Conservation (phyloP, 2,113 vertebrate genomes). For the Muntiacus reevesi region DNA sequence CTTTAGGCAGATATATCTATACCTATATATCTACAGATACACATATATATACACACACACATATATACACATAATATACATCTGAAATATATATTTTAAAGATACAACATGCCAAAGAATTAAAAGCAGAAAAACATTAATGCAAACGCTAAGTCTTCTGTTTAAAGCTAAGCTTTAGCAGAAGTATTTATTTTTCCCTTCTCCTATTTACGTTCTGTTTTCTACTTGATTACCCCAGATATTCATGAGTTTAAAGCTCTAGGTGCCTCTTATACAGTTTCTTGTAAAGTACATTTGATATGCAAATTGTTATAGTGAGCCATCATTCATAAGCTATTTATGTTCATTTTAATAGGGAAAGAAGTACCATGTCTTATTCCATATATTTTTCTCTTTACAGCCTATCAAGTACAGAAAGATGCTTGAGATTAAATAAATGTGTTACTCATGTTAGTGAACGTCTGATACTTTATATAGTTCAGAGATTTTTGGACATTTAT, state of each 20-base stretch:
- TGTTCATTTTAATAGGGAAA: neutral
- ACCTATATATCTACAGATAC: neutral
- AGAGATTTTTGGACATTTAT: conserved; percentile 7
- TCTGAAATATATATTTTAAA: neutral
- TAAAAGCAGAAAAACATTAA: neutral
- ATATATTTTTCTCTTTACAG: conserved; percentile 30
- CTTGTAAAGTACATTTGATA: conserved; percentile 35
- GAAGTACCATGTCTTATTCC: conserved; percentile 27
- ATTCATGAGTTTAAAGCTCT: conserved; percentile 50
- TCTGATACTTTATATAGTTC: neutral
- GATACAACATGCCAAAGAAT: conserved; percentile 20
- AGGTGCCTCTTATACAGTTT: conserved; percentile 22
- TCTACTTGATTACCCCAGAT: conserved; percentile 45
- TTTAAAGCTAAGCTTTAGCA: conserved; percentile 21
- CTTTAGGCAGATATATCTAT: neutral
- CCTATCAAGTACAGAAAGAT: neutral
- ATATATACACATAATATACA: neutral
- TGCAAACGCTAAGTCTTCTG: neutral
- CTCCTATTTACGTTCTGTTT: neutral
- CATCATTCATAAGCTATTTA: conserved; percentile 35
- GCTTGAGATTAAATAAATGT: conserved; percentile 12
- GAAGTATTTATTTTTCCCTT: conserved; percentile 2
- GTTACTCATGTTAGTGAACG: conserved; percentile 34
- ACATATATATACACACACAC: rapidly evolving
- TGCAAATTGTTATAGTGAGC: conserved; percentile 34